Base-by-base conservation (phyloP, 2,888 invertebrate species). In the Cephus sareptanus region DNA sequence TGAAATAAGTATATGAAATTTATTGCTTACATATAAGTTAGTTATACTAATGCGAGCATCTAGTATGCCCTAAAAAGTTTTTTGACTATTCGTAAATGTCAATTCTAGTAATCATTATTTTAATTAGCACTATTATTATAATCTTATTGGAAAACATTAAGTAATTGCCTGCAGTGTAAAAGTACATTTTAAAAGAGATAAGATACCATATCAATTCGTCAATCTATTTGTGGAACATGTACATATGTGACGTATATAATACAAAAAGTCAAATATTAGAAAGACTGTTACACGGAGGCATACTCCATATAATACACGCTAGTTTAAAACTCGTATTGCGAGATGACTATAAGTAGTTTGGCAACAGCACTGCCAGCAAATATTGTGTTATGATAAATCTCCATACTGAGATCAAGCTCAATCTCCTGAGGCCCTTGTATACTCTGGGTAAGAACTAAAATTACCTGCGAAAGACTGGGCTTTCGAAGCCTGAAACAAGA, bases 371-470 rank as follows among this genome's bases (percentile, higher is more conserved):
- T 96, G 0, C 97, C 98, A 11, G 95, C 95, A 81, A 96, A 96
- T 76, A 94, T 93, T 6, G 95, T 94, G 75, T 94, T 93, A 79
- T 94, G 94, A 89, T 95, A 96, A 3, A 98, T 93, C 78, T 96
- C 96, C 97, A 98, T 98, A 81, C 95, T 95, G 37, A 98, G 93
- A 86, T 97, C 96, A 56, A 98, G 92, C 86, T 98, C 97, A 83
- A 98, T 95, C 87, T 98, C 98, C 90, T 98, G 98, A 0, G 98
- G 98, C 0, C 98, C 98, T 81, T 94, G 94, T 1, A 98, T 93
- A 0, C 95, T 93, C 79, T 94, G 93, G 12, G 95, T 94, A 70
- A 98, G 91, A 0, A 95, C 94, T n/a, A 98, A 93, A 4, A 96
- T 94, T 0, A 96, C 97, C 89, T 96, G 95, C 83, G 96, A 95